Conservation (phyloP, 2,888 invertebrate species). For the Sesia apiformis region DNA sequence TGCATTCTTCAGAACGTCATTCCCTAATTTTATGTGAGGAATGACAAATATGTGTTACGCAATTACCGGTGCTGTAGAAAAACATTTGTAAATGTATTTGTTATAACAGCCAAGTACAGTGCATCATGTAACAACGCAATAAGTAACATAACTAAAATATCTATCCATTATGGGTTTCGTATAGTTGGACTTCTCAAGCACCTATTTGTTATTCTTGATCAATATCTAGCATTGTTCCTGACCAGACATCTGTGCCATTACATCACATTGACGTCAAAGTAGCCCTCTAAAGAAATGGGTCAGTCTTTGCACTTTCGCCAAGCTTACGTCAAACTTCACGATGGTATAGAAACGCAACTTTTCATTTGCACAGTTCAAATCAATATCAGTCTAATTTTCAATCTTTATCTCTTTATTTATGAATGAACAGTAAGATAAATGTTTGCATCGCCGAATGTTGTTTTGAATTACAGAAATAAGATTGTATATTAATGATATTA, state of each 20-base stretch:
- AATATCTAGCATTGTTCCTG: too few relatives aligned
- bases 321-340: conserved; percentile 34
- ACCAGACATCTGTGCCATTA: conserved; percentile 14
- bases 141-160: too few relatives aligned
- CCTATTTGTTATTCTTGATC: not conserved
- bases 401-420: too few relatives aligned
- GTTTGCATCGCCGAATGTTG: too few relatives aligned
- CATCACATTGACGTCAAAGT: conserved; percentile 55
- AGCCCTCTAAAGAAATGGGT: conserved; percentile 54
- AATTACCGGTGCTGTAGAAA: not conserved
- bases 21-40: not conserved
- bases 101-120: not conserved
- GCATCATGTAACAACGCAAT: not conserved
- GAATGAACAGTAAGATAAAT: too few relatives aligned
- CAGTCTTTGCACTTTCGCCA: conserved; percentile 45
- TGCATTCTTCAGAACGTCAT: conserved; percentile 5
- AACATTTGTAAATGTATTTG: not conserved
- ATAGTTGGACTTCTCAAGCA: not conserved
- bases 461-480: too few relatives aligned
- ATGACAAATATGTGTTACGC: not conserved
- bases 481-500: too few relatives aligned
- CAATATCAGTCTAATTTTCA: too few relatives aligned
- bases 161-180: not conserved
- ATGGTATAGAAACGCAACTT: too few relatives aligned
- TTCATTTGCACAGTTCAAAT: too few relatives aligned